Base-by-base conservation (phyloP, 2,113 vertebrate species). In the Anarrhichthys ocellatus region DNA sequence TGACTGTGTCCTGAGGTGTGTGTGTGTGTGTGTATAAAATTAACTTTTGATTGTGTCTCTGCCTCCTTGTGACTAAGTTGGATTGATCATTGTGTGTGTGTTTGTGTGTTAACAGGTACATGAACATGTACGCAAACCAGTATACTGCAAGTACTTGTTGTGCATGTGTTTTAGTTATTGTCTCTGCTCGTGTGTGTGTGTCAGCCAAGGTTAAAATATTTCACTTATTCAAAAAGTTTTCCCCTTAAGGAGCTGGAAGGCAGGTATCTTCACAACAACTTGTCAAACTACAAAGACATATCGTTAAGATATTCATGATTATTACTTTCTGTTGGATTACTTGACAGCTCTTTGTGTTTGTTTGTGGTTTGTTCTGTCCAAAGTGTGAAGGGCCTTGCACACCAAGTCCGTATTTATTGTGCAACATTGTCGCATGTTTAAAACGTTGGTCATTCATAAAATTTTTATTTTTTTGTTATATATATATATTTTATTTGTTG, bases 1-100 rank as follows among this genome's bases (percentile, higher is more conserved):
- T 40, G 75, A 61, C 52, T 72, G 76, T 50, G 56, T 66, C 24
- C 11, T 75, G 56, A 68, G 84, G 67, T 34, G 34, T 34, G 34
- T 34, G 34, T 34, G 11, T 24, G 2, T 54, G 52, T 54, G 52
- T 54, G 52, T 52, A 6, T 17, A 40, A 40, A 2, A 40, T 40
- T 1, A 7, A 40, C 38, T 40, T 10, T 1, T 40, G 38, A 40
- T 40, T 10, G 38, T 40, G 38, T 10, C 8, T 40, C 38, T 17
- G 46, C 46, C 46, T 48, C 17, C 46, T 17, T 17, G 46, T 17
- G 46, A 48, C 58, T 24, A 50, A 50, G 78, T 63, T 83, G 78
- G 14, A 48, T 15, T 46, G 44, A 46, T 17, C 46, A 48, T 46
- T 46, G 50, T n/a, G 8, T n/a, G 50, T 46, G 20, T 58, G 62